These are phyloP conservation scores for Zosterops pallidus DNA, from an alignment of 2,113 vertebrate genomes.

Conservation along the genomic window DNA sequence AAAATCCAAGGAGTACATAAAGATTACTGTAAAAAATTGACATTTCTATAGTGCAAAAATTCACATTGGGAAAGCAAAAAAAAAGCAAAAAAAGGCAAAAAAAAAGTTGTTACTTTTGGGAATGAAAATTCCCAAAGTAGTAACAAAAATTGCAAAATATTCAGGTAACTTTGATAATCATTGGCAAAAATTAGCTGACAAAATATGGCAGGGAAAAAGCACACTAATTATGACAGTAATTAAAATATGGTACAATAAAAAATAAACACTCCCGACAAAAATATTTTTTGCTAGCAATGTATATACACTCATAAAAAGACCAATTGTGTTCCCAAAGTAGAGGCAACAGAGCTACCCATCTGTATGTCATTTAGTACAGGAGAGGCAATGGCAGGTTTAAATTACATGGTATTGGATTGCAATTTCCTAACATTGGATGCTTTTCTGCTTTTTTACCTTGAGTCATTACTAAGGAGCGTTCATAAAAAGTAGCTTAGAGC, in stretches of 20 bases:
- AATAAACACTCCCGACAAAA: constrained; percentile 68
- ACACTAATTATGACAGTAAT: constrained; percentile 61
- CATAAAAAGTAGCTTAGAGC: constrained; percentile 84
- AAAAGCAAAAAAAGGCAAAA: background rate
- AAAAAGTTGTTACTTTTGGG: background rate
- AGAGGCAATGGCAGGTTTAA: constrained; percentile 88
- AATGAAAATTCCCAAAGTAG: background rate
- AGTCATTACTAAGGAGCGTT: constrained; percentile 83
- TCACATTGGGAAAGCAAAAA: background rate
- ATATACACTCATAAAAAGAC: constrained; percentile 77
- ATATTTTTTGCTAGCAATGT: constrained; percentile 69
- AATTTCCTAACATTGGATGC: constrained; percentile 86
- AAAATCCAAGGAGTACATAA: background rate
- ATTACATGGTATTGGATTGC: constrained; percentile 89
- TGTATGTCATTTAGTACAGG: constrained; percentile 87
- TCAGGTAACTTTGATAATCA: constrained; percentile 45
- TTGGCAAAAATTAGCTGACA: constrained; percentile 47
- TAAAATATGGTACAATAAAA: constrained; percentile 70
- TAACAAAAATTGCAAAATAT: constrained; percentile 21
- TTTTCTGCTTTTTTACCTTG: constrained; percentile 84
- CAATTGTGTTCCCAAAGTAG: constrained; percentile 78
- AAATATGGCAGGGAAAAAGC: constrained; percentile 36
- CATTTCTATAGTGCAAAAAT: background rate
- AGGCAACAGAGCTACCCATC: constrained; percentile 81
- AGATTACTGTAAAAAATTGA: background rate